Conservation (phyloP, 2,113 vertebrate genomes). For the Leptosomus discolor region DNA sequence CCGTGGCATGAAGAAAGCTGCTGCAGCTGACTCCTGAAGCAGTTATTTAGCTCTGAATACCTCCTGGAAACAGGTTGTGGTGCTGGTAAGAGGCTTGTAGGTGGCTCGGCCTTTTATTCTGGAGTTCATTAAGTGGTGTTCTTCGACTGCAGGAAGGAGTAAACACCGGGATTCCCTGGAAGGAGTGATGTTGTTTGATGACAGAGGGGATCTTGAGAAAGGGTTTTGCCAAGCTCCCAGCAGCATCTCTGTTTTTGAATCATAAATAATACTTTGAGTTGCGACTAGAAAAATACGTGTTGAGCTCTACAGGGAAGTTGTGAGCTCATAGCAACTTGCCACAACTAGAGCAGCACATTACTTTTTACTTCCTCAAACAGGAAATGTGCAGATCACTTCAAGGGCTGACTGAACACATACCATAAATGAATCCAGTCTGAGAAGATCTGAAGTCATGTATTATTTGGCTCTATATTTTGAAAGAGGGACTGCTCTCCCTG, state of each 20-base stretch:
- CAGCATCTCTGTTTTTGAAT: background rate
- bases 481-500: background rate
- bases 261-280: background rate
- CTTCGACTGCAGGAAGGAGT: background rate
- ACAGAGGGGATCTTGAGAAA: background rate
- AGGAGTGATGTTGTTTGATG: background rate
- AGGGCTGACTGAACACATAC: background rate
- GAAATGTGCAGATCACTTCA: background rate
- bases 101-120: background rate
- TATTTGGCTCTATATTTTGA: background rate
- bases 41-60: background rate
- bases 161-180: background rate
- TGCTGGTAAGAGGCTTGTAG: background rate
- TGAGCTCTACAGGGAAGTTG: background rate
- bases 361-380: background rate
- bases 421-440: background rate
- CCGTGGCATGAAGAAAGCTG: background rate
- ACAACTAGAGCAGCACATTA: background rate
- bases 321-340: background rate
- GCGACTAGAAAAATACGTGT: background rate
- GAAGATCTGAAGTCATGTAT: background rate
- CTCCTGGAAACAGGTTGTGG: conserved; percentile 23
- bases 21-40: background rate
- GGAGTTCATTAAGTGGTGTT: background rate
- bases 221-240: background rate